Percentiles rank a stretch among this genome's conserved stretches.
These are phyloP conservation scores for Frankliniella intonsa DNA, from an alignment of 2,888 invertebrate genomes.

Conservation along the genomic window DNA sequence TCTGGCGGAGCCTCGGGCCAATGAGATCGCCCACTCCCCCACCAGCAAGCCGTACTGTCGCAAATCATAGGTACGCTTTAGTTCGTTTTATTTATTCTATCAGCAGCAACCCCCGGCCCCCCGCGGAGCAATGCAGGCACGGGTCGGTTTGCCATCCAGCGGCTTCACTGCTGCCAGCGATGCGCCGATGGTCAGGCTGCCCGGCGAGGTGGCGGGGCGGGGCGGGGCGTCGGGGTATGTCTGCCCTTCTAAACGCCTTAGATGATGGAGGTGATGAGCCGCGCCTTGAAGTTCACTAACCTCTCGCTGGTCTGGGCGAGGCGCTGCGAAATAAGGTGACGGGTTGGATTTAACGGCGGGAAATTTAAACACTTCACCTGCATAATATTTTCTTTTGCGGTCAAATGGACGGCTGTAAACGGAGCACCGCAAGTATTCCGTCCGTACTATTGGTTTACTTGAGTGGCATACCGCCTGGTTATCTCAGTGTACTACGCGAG, in stretches of 20 bases:
- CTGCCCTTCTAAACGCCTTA: constrained; percentile 65
- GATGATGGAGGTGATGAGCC: constrained; percentile 84
- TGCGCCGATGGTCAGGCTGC: background rate
- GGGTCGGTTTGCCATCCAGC: background rate
- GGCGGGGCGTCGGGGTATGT: constrained; percentile 60
- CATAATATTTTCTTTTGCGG: background rate
- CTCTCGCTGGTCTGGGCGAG: constrained; percentile 85
- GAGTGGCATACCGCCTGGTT: no score
- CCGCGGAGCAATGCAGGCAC: background rate
- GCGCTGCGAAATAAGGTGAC: constrained; percentile 52
- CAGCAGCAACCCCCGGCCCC: no score
- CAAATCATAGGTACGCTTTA: no score
- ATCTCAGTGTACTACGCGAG: no score
- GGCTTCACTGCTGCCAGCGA: background rate
- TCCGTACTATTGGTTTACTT: no score
- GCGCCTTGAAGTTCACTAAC: constrained; percentile 89
- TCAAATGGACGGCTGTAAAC: no score
- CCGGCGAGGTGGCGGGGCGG: constrained; percentile 54
- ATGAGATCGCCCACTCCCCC: no score
- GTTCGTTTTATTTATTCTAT: no score
- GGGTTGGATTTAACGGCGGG: constrained; percentile 18
- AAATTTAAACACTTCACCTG: background rate
- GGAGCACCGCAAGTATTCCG: background rate
- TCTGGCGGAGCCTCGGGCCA: background rate
- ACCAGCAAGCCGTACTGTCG: no score